A percentile compares a stretch with the other conserved stretches of the same genome.
Evolutionary conservation across 2,113 vertebrate species (phyloP).

Genomic region (Dunckerocampus dactyliophorus): DNA sequence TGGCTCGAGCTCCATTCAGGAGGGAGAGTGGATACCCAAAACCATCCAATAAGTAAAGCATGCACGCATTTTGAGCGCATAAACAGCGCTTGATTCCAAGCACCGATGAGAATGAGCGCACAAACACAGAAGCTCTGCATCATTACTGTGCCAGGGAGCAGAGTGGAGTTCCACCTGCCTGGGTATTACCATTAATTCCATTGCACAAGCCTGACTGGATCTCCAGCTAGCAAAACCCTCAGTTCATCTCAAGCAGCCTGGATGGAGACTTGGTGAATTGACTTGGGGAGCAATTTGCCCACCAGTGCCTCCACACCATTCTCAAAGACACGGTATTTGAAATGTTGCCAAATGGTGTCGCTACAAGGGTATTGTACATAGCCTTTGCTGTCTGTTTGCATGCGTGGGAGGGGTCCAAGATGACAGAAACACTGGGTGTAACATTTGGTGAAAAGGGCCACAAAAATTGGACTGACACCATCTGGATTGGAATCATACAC

Average conservation of each 20-base stretch:
- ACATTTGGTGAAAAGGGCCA: neutral
- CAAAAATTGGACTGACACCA: neutral
- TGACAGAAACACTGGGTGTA: neutral
- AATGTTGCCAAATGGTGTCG: slow-evolving; percentile 41
- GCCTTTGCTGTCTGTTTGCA: slow-evolving; percentile 12
- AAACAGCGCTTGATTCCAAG: slow-evolving; percentile 41
- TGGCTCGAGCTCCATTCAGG: slow-evolving; percentile 53
- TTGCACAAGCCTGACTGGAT: slow-evolving; percentile 53
- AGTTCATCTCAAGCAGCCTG: slow-evolving; percentile 46
- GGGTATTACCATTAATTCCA: slow-evolving; percentile 71
- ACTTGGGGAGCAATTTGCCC: slow-evolving; percentile 47
- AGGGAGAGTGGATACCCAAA: slow-evolving; percentile 28
- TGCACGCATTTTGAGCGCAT: slow-evolving; percentile 17
- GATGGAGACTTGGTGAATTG: slow-evolving; percentile 42
- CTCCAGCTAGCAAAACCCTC: slow-evolving; percentile 50
- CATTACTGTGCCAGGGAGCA: slow-evolving; percentile 52
- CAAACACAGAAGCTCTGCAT: slow-evolving; percentile 30
- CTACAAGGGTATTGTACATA: slow-evolving; percentile 43
- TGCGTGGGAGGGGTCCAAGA: no score
- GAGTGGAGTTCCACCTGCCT: slow-evolving; percentile 67
- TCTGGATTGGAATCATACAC: neutral
- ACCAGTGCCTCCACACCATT: slow-evolving; percentile 42
- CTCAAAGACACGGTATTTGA: slow-evolving; percentile 33
- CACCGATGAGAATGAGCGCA: slow-evolving; percentile 21
- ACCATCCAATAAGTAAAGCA: slow-evolving; percentile 34